Evolutionary conservation across 2,888 invertebrate species (phyloP).

Genomic region (Xanthia icteritia): DNA sequence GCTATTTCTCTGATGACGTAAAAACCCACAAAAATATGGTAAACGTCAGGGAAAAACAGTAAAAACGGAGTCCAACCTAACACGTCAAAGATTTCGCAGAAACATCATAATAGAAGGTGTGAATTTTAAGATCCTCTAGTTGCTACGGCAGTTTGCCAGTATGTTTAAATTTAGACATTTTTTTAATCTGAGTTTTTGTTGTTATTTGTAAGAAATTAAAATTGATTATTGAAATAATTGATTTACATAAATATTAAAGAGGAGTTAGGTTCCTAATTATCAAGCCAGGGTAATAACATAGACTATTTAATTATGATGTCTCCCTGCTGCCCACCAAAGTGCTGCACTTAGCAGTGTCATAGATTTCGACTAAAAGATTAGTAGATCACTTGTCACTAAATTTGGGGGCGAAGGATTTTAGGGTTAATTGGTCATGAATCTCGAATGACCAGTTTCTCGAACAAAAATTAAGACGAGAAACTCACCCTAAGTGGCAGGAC

Average conservation of each 20-base stretch:
- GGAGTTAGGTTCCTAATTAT: not conserved
- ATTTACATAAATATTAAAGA: not conserved
- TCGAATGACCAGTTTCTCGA: not conserved
- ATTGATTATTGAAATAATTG: not conserved
- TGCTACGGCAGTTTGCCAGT: not conserved
- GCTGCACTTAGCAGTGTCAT: not conserved
- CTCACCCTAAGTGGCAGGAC: not conserved
- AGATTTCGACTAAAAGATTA: not conserved
- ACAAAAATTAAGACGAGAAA: not conserved
- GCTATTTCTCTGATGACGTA: not conserved
- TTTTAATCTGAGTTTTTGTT: not conserved
- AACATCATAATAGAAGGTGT: slow-evolving; percentile 3
- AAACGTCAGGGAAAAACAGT: not conserved
- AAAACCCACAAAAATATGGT: slow-evolving; percentile 8
- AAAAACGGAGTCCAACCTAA: not conserved
- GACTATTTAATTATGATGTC: not conserved
- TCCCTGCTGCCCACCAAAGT: not conserved
- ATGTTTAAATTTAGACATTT: not conserved
- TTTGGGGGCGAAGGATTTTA: not conserved
- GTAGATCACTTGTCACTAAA: no score
- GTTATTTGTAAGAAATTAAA: not conserved
- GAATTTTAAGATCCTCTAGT: not conserved
- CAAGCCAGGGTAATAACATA: not conserved
- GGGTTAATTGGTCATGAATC: not conserved
- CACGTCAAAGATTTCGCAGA: slow-evolving; percentile 21